phyloP scores from a whole-genome alignment of 2,113 vertebrate species.

The Orthonyx spaldingii region DNA sequence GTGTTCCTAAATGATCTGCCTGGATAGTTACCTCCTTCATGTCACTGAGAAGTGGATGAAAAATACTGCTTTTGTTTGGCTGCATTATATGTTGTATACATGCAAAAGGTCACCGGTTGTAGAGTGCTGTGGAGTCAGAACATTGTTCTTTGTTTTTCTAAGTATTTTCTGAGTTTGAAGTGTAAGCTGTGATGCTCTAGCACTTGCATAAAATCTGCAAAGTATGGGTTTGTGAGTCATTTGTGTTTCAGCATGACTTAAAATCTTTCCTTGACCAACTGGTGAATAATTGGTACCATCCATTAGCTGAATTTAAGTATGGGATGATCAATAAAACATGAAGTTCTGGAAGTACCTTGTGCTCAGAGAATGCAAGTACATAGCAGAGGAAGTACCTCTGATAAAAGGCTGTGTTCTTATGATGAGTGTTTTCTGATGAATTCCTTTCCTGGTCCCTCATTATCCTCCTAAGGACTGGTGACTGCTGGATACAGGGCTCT shows the following conservation, averaged over 20 bases:
- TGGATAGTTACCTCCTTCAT: neutral
- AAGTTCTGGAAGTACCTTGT: neutral
- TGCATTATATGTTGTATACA: neutral
- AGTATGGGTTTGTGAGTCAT: neutral
- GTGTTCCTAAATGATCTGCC: neutral
- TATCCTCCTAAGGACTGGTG: neutral
- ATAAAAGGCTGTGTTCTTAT: neutral
- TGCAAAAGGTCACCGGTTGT: neutral
- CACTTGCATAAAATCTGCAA: neutral
- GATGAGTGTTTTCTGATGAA: neutral
- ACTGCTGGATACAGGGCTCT: neutral
- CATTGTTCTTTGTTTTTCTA: neutral
- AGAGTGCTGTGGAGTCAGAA: neutral
- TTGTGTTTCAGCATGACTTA: neutral
- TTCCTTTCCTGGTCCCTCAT: neutral
- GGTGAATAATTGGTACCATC: neutral
- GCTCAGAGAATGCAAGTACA: neutral
- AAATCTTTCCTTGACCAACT: neutral
- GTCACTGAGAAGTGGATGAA: neutral
- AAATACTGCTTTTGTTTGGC: neutral
- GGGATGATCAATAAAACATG: neutral
- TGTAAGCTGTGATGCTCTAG: neutral
- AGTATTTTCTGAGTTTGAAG: neutral
- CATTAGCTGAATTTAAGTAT: neutral
- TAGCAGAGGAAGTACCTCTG: neutral